Evolutionary conservation across 2,888 invertebrate species (phyloP).

Genomic region (Pachycephus smyrnensis): DNA sequence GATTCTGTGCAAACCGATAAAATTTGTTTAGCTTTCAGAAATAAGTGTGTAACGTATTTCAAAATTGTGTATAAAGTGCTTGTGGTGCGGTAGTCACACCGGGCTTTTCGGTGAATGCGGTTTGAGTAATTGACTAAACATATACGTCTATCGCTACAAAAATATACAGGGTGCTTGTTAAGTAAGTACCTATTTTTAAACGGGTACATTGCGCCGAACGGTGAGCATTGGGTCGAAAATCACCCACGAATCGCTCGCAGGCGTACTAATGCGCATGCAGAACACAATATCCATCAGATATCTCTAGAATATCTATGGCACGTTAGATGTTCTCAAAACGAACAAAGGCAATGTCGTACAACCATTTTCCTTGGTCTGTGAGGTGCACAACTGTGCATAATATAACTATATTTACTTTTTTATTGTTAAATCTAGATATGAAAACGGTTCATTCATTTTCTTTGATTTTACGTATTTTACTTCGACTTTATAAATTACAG

Average conservation of each 20-base stretch:
- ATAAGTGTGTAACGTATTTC: conserved; percentile 2
- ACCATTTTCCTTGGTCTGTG: neutral
- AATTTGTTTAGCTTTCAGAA: conserved; percentile 6
- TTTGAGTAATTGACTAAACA: conserved; percentile 14
- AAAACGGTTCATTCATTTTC: neutral
- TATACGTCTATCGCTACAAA: conserved; percentile 6
- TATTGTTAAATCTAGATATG: neutral
- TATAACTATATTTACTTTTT: neutral
- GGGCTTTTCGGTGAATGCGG: conserved; percentile 4
- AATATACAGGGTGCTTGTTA: conserved; percentile 11
- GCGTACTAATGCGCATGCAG: neutral
- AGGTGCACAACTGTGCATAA: neutral
- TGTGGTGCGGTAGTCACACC: neutral
- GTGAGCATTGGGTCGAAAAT: neutral
- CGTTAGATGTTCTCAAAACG: neutral
- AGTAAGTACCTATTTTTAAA: conserved; percentile 7
- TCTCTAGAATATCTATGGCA: neutral
- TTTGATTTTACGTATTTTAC: neutral
- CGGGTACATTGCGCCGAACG: neutral
- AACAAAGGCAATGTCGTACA: neutral
- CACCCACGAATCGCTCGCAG: neutral
- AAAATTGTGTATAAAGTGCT: neutral
- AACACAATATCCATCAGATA: neutral
- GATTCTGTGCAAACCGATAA: conserved; percentile 7
- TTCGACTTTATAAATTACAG: neutral